These are phyloP conservation scores for Troilus luridus DNA, from an alignment of 2,888 invertebrate genomes.

Conservation along the genomic window DNA sequence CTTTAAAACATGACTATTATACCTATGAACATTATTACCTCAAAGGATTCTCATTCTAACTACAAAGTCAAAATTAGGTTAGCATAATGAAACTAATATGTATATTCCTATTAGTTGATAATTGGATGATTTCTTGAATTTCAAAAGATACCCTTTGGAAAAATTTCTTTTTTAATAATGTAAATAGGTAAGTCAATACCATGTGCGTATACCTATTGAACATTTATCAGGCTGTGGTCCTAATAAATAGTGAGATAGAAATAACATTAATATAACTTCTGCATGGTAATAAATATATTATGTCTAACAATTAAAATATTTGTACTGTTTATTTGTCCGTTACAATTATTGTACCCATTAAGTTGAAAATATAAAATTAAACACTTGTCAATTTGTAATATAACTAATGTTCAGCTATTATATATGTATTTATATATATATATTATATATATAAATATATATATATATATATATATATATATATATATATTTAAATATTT, in stretches of 20 bases:
- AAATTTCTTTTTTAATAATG: background rate
- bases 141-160: background rate
- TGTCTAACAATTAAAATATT: background rate
- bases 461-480: no score
- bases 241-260: slow-evolving; percentile 56
- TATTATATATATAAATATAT: no score
- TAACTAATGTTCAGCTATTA: slow-evolving; percentile 20
- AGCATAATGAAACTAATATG: slow-evolving; percentile 9
- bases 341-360: slow-evolving; percentile 1
- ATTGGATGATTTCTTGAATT: background rate
- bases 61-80: slow-evolving; percentile 12
- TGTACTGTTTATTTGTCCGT: background rate
- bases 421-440: background rate
- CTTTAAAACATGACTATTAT: background rate
- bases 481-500: slow-evolving; percentile 7
- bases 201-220: slow-evolving; percentile 35
- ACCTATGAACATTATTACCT: slow-evolving; percentile 16
- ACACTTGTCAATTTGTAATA: slow-evolving; percentile 42
- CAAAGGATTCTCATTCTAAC: slow-evolving; percentile 18
- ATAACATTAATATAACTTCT: slow-evolving; percentile 19
- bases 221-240: slow-evolving; percentile 57
- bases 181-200: slow-evolving; percentile 17
- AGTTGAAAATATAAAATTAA: background rate
- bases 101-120: background rate
- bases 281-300: slow-evolving; percentile 23